Evolutionary conservation across 1,140 invertebrate species (phyloP), one percentile per base, ranked within the genome.

Genomic region (Trachelipus rathkii): DNA sequence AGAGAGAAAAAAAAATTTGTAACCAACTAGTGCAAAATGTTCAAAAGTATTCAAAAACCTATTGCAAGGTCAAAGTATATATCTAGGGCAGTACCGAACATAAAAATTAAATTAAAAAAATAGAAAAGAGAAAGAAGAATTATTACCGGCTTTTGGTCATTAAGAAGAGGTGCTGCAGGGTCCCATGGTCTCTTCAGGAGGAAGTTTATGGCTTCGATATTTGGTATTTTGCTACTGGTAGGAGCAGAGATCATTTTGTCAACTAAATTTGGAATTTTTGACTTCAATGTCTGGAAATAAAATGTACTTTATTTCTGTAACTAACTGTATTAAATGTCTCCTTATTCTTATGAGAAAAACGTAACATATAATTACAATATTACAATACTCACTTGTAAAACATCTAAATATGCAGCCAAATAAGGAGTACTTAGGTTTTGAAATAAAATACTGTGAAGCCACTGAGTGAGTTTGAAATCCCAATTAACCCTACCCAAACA

Each of bases 101-200:
- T 33, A 33, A 33, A 6, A 33, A 33, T 33, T 33, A 33, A 33
- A 33, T 33, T n/a, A n/a, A n/a, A n/a, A 33, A 33, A 33, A 33
- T 33, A n/a, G 33, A 3, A 33, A 33, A 33, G 1, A 33, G 6
- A 33, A 33, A 1, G 19, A 19, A 71, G 0, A 19, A 21, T 75
- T 83, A 84, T 87, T 85, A 91, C 90, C 33, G 87, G 86, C 85
- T 89, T 89, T 73, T 87, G 86, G 33, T 87, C 84, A 72, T 86
- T 86, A n/a, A 90, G 83, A 53, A 84, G 84, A 44, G 86, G 83
- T 3, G 85, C 82, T 10, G 91, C 85, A 10, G 93, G 93, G 84
- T 94, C 92, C 92, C 93, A 94, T 0, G 90, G 88, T 75, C 90
- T 87, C 83, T 93, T 93, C 72, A 94, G 83, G 6, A 94, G 83